Conservation (phyloP, 2,113 vertebrate species). For the Motacilla tschutschensis region DNA sequence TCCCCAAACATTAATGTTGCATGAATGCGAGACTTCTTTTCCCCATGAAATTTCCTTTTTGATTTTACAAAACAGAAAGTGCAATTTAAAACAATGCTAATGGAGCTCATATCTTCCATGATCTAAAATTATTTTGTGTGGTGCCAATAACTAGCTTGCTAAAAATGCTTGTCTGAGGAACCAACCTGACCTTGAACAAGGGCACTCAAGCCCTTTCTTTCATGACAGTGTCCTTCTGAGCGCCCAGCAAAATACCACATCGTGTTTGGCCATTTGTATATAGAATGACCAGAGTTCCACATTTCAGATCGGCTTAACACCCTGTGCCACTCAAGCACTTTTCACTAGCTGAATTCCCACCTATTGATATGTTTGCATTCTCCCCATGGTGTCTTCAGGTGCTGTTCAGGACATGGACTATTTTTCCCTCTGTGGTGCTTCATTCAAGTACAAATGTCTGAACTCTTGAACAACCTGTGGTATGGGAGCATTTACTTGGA, state of each 20-base stretch:
- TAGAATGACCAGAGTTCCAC: neutral
- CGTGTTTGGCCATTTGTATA: neutral
- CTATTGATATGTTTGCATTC: neutral
- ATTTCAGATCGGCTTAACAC: neutral
- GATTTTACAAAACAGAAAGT: conserved; percentile 63
- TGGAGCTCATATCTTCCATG: neutral
- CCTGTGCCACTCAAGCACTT: neutral
- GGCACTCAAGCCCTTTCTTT: neutral
- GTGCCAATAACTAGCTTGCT: neutral
- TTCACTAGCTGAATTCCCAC: neutral
- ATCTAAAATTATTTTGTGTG: conserved; percentile 21
- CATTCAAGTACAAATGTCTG: neutral
- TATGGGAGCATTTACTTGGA: neutral
- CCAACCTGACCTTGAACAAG: neutral
- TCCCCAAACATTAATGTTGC: conserved; percentile 67
- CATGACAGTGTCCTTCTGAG: neutral
- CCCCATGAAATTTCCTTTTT: conserved; percentile 59
- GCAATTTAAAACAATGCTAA: conserved; percentile 62
- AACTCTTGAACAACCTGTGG: neutral
- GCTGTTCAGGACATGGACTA: neutral
- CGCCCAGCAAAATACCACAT: neutral
- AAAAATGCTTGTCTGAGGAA: neutral
- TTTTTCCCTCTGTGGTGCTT: neutral
- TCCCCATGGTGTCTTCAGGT: neutral
- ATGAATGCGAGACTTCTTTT: conserved; percentile 61